Evolutionary conservation across 2,797 vertebrate species (phyloP), one percentile per base, ranked within the genome.

Genomic region (Characodon lateralis): DNA sequence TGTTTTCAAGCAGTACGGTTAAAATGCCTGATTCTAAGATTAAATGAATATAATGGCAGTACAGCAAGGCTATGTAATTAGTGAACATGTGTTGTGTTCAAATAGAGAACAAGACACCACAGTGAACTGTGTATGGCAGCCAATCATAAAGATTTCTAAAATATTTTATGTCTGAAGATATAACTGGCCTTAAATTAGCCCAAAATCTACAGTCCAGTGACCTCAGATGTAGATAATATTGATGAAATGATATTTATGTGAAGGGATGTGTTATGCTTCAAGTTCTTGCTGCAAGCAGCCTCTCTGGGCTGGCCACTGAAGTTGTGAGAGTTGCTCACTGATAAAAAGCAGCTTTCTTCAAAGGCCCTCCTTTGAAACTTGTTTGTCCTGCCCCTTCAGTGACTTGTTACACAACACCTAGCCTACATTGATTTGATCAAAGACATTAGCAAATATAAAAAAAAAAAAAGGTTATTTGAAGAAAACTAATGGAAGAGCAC

Each of bases 251-350:
- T 50, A 70, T 53, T 50, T n/a, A 24, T 53, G 31, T 46, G 22
- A 22, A 51, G 5, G 2, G 6, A 41, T 59, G 39, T n/a, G 53
- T 28, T 78, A 18, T 53, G 46, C 71, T 56, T 20, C 8, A 24
- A n/a, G 16, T 61, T 56, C 73, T 13, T 35, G 59, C 63, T 16
- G 71, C 26, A 43, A 22, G 39, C 46, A 66, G 74, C 50, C 28
- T 73, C 56, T 78, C 53, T 4, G 16, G 26, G 43, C 35, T 28
- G 53, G 71, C 4, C 24, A 22, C 55, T 22, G 72, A 80, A 58
- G 76, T 41, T 79, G 14, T 65, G 26, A 43, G 61, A 73, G 80
- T 79, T 80, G 83, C 9, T 75, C 74, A 66, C 0, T 73, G 78
- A 82, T 77, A 66, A 80, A 78, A 74, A 72, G 63, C 18, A 53